Percentiles rank a stretch among this genome's conserved stretches.
These are phyloP conservation scores for Lytechinus variegatus DNA, from an alignment of 35 echinoderm and acorn worm genomes.

Conservation along the genomic window DNA sequence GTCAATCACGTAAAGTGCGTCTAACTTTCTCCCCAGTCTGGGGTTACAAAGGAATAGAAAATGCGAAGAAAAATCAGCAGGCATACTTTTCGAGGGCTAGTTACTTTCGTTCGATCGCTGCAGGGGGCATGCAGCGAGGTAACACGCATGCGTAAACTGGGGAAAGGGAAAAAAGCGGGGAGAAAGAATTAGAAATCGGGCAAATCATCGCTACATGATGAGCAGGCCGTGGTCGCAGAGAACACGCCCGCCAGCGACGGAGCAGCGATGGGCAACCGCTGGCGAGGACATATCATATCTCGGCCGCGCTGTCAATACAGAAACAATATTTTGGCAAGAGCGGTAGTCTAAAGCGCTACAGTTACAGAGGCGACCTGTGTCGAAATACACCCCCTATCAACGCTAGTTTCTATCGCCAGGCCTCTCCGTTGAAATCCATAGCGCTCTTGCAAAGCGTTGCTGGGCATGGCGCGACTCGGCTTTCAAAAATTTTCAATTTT, in stretches of 20 bases:
- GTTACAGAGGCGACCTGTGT: constrained; percentile 48
- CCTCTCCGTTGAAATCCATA: constrained; percentile 47
- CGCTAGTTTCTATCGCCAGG: constrained; percentile 36
- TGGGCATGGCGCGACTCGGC: constrained; percentile 37
- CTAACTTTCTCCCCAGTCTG: constrained; percentile 35
- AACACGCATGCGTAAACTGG: constrained; percentile 13
- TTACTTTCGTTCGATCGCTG: constrained; percentile 30
- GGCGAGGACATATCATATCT: constrained; percentile 53
- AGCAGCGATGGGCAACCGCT: constrained; percentile 18
- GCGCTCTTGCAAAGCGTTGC: constrained; percentile 39
- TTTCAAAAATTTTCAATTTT: constrained; percentile 58
- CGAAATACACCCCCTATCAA: constrained; percentile 56
- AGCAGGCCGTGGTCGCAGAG: background rate
- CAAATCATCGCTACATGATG: constrained; percentile 23
- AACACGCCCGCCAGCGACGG: constrained; percentile 30
- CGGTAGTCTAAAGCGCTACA: constrained; percentile 49
- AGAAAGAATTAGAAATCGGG: constrained; percentile 6
- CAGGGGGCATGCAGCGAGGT: constrained; percentile 25
- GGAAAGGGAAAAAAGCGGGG: background rate
- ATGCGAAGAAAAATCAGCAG: constrained; percentile 37
- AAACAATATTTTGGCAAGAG: constrained; percentile 57
- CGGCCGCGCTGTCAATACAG: constrained; percentile 53
- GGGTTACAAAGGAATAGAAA: constrained; percentile 44
- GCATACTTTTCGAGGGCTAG: constrained; percentile 25
- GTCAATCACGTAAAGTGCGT: constrained; percentile 48